Conservation (phyloP, 2,113 vertebrate genomes). For the Mastomys coucha region DNA sequence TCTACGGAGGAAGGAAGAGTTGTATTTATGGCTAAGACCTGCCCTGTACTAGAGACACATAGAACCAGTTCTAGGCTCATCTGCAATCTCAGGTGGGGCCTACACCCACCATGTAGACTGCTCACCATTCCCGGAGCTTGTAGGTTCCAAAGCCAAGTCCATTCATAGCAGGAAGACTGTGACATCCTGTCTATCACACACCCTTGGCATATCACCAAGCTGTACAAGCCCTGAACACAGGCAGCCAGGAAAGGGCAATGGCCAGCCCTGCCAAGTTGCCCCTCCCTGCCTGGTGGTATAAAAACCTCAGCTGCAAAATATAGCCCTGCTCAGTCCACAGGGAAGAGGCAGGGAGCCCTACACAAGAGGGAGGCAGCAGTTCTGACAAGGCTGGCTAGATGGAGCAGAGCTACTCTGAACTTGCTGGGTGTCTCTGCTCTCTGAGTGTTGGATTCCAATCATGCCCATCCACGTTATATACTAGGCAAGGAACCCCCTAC, state of each 20-base stretch:
- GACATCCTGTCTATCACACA: neutral
- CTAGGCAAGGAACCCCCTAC: neutral
- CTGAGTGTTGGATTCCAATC: neutral
- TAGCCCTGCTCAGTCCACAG: conserved; percentile 80
- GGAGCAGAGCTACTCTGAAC: neutral
- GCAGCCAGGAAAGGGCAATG: neutral
- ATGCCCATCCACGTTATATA: neutral
- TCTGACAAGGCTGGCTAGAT: neutral
- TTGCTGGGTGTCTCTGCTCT: too few relatives aligned
- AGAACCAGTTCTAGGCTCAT: neutral
- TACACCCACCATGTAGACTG: neutral
- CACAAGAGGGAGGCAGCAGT: conserved; percentile 19
- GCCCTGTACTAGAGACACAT: neutral
- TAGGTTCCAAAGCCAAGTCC: neutral
- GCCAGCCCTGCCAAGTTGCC: conserved; percentile 66
- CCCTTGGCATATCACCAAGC: neutral
- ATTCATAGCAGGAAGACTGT: neutral
- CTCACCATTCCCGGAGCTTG: neutral
- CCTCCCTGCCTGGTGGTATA: conserved; percentile 81
- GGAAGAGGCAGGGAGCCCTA: conserved; percentile 64
- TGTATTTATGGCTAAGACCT: neutral
- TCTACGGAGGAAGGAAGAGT: neutral
- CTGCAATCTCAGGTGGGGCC: neutral
- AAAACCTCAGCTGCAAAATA: conserved; percentile 86
- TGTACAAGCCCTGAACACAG: neutral